Percentiles rank a stretch among this genome's conserved stretches.
Conservation (phyloP, 2,113 vertebrate species). For the Machaerirhynchus nigripectus region DNA sequence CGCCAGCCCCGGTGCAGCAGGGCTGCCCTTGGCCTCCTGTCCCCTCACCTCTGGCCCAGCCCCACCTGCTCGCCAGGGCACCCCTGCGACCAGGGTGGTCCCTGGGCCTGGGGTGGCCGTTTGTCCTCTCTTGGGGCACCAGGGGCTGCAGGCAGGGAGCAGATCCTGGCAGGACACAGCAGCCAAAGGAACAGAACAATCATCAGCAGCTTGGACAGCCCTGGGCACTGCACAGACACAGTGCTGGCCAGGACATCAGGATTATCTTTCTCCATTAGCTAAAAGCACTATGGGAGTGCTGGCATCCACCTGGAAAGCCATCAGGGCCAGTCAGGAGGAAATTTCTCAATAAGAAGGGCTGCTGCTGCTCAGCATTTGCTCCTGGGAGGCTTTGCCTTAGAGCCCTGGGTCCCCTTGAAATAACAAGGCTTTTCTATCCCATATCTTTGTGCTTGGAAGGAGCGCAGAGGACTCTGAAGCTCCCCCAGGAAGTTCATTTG, state of each 20-base stretch:
- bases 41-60: background rate
- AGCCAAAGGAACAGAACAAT: background rate
- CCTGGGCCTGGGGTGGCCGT: background rate
- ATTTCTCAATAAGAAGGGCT: background rate
- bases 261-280: conserved; percentile 1
- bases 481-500: background rate
- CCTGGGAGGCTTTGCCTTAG: background rate
- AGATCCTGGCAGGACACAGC: background rate
- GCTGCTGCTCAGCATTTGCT: background rate
- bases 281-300: background rate
- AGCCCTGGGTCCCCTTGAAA: background rate
- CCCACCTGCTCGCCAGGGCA: rapidly evolving
- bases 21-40: background rate
- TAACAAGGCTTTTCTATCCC: background rate
- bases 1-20: background rate
- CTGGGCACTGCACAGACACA: background rate
- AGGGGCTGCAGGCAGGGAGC: background rate
- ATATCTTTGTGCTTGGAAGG: background rate
- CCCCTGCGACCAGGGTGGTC: background rate
- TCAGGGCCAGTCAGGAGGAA: background rate
- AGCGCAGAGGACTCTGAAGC: background rate
- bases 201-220: conserved; percentile 20
- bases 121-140: background rate
- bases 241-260: background rate
- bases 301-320: background rate